Evolutionary conservation across 2,797 vertebrate genomes (phyloP).

Genomic region (Caiman crocodilus): DNA sequence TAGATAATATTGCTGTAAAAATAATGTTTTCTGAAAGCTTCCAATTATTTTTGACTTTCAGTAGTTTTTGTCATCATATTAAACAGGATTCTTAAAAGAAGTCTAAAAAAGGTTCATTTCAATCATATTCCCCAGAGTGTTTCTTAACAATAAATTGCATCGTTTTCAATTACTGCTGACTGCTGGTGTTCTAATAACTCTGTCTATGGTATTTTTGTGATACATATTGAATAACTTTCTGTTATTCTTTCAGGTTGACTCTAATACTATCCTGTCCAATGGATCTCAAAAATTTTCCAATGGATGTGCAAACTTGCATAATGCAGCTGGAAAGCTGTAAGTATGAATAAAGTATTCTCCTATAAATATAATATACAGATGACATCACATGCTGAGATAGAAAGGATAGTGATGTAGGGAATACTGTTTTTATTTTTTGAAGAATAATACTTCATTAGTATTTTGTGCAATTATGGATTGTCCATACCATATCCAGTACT

Average conservation of each 20-base stretch:
- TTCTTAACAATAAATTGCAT: not conserved
- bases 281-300: constrained; percentile 99
- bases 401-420: not conserved
- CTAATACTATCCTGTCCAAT: constrained; percentile 96
- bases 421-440: not conserved
- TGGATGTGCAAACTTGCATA: constrained; percentile 98
- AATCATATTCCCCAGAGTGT: not conserved
- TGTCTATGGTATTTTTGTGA: not conserved
- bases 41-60: not conserved
- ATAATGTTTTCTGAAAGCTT: not conserved
- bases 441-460: not conserved
- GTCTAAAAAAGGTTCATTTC: not conserved
- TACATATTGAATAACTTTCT: constrained; percentile 38
- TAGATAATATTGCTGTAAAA: not conserved
- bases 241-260: constrained; percentile 88
- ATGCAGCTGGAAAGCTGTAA: constrained; percentile 99
- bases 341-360: constrained; percentile 69
- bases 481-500: not conserved
- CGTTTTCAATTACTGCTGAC: not conserved
- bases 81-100: not conserved
- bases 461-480: not conserved
- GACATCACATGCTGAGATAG: not conserved
- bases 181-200: not conserved
- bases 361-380: constrained; percentile 11
- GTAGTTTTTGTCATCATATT: not conserved